Evolutionary conservation across 2,113 vertebrate genomes (phyloP).

Genomic region (Mesoclemmys tuberculata): DNA sequence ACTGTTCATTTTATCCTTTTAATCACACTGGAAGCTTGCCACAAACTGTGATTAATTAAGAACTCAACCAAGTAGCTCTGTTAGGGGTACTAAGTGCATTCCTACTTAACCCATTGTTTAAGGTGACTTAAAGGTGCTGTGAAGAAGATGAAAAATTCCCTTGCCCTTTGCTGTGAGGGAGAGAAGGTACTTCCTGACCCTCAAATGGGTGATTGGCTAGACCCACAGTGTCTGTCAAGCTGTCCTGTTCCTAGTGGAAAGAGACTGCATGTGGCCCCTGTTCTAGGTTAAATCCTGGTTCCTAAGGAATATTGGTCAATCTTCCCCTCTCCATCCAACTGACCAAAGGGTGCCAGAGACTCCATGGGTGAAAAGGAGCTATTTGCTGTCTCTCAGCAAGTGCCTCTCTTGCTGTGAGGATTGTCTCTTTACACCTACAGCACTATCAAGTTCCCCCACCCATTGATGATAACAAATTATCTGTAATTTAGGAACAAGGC

Average conservation of each 20-base stretch:
- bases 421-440: too few relatives aligned
- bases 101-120: neutral
- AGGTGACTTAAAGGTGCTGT: neutral
- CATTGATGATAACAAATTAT: neutral
- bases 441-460: too few relatives aligned
- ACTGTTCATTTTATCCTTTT: neutral
- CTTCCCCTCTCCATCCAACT: neutral
- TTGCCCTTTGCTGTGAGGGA: neutral
- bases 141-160: neutral
- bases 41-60: neutral
- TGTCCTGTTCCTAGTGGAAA: neutral
- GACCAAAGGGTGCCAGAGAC: neutral
- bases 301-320: neutral
- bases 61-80: neutral
- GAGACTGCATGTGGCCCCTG: neutral
- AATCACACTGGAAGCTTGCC: neutral
- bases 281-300: neutral
- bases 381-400: too few relatives aligned
- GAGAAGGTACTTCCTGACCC: neutral
- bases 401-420: too few relatives aligned
- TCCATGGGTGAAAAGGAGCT: too few relatives aligned
- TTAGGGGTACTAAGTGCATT: neutral
- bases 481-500: neutral
- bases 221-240: neutral
- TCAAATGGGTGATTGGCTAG: neutral